These are phyloP conservation scores for Heliconius sara DNA, from an alignment of 2,888 invertebrate genomes.

Conservation along the genomic window DNA sequence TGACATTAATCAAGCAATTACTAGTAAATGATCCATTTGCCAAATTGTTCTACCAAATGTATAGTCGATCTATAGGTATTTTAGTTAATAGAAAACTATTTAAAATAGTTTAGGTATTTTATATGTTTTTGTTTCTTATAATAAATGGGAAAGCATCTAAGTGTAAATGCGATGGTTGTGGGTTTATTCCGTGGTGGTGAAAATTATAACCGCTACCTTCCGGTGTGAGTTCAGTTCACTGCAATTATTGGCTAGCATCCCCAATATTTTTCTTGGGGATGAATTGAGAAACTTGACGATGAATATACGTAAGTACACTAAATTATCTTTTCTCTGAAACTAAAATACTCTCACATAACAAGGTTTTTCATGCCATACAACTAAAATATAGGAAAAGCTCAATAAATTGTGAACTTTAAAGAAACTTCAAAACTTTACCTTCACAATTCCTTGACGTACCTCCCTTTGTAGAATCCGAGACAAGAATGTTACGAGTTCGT, in stretches of 20 bases:
- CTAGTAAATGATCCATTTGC: conserved; percentile 31
- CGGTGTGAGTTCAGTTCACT: no score
- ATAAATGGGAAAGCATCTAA: neutral
- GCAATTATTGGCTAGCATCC: no score
- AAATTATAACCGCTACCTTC: no score
- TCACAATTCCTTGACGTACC: conserved; percentile 21
- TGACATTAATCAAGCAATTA: conserved; percentile 40
- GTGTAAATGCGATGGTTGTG: neutral
- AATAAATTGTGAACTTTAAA: conserved; percentile 24
- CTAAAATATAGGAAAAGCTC: conserved; percentile 23
- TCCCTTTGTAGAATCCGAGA: conserved; percentile 22
- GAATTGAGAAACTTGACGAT: no score
- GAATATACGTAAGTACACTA: no score
- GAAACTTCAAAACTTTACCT: conserved; percentile 26
- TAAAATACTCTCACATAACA: neutral
- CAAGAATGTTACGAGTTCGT: conserved; percentile 9
- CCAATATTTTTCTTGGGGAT: no score
- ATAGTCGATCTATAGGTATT: neutral
- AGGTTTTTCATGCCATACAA: neutral
- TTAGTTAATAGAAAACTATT: neutral
- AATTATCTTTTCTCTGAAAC: neutral
- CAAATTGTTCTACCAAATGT: conserved; percentile 30
- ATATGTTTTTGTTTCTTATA: neutral
- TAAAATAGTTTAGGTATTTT: neutral
- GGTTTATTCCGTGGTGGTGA: neutral